Evolutionary conservation across 2,888 invertebrate species (phyloP).

Genomic region (Elaeidobius kamerunicus): DNA sequence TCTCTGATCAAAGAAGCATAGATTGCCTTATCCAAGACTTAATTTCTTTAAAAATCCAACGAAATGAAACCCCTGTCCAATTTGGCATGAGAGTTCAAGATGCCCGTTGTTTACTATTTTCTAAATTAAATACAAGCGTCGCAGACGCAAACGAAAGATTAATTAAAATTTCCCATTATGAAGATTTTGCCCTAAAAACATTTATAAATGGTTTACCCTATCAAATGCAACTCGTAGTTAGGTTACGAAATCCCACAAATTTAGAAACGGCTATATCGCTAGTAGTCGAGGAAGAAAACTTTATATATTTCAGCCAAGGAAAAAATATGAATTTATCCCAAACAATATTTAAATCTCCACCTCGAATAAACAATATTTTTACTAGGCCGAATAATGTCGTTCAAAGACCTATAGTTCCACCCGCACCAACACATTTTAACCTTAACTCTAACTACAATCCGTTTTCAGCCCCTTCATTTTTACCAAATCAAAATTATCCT

Average conservation of each 20-base stretch:
- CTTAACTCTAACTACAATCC: neutral
- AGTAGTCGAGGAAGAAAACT: constrained; percentile 2
- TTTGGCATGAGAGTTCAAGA: too few relatives aligned
- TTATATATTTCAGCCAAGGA: neutral
- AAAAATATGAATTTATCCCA: neutral
- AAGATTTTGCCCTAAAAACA: neutral
- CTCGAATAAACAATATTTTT: neutral
- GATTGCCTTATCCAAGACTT: too few relatives aligned
- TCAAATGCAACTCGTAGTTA: neutral
- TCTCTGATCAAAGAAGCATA: too few relatives aligned
- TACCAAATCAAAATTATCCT: neutral
- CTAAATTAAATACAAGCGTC: neutral
- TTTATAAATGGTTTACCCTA: neutral
- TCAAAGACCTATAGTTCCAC: neutral
- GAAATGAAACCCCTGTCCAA: neutral
- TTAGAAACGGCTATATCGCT: neutral
- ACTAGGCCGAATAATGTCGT: too few relatives aligned
- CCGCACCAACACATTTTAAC: neutral
- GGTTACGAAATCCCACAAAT: neutral
- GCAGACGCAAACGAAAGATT: neutral
- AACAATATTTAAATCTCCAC: neutral
- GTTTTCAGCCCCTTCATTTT: too few relatives aligned
- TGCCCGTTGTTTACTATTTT: constrained; percentile 2
- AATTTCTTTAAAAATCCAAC: neutral
- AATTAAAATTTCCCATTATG: constrained; percentile 2